phyloP scores from a whole-genome alignment of 2,113 vertebrate genomes.

The Alouatta palliata region DNA sequence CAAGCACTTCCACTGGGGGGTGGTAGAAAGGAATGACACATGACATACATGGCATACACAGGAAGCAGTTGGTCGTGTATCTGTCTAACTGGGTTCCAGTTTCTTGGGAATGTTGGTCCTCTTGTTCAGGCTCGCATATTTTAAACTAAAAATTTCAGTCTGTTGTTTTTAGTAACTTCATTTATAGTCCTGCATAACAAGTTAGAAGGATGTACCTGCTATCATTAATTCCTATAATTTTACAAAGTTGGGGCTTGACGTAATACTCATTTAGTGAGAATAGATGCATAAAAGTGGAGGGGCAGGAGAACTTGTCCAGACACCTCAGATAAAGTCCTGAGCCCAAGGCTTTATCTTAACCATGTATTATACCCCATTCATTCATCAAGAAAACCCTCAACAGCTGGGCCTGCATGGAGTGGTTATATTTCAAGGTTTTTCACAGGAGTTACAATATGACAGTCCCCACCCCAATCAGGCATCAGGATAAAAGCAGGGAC shows the following conservation, averaged over 20 bases:
- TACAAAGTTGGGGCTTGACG: background rate
- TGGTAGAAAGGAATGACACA: no score
- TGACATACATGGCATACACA: background rate
- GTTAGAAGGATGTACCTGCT: background rate
- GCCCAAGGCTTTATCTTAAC: background rate
- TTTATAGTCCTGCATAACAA: background rate
- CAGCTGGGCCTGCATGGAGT: conserved; percentile 77
- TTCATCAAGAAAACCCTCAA: conserved; percentile 77
- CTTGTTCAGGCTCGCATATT: background rate
- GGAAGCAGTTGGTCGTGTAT: background rate
- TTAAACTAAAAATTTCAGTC: background rate
- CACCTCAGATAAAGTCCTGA: background rate
- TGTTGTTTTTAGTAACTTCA: background rate
- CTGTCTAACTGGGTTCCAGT: background rate
- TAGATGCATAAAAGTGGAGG: background rate
- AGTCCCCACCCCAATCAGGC: conserved; percentile 73
- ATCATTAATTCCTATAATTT: background rate
- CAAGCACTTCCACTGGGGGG: background rate
- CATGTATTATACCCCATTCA: background rate
- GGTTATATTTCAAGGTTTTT: conserved; percentile 80
- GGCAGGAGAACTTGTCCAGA: background rate
- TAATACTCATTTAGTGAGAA: background rate
- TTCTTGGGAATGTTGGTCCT: background rate
- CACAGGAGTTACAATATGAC: conserved; percentile 78
- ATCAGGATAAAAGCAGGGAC: conserved; percentile 67